Evolutionary conservation across 2,797 vertebrate genomes (phyloP), one percentile per base, ranked within the genome.

Genomic region (Taenioides sp.): DNA sequence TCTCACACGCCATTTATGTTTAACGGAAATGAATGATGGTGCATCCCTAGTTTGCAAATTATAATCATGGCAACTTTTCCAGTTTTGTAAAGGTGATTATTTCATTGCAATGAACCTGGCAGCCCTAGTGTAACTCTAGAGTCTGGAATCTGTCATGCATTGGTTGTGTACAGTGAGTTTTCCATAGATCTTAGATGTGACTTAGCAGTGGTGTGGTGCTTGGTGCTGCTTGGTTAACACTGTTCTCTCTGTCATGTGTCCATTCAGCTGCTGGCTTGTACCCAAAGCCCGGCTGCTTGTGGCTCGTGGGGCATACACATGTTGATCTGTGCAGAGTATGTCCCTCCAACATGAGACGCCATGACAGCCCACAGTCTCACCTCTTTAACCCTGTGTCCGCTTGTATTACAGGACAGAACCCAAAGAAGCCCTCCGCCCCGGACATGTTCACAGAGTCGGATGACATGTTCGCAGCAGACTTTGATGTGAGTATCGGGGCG

Each of bases 371-470:
- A 40, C 17, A 7, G 20, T 47, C 37, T 64, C 20, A 43, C 62
- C 62, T 25, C 9, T 47, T 5, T 43, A 23, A 43, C 37, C 11
- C n/a, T 7, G 12, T 25, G 62, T 31, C 28, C 16, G 20, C 34
- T 62, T 61, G 59, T 62, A 7, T 71, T 73, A 83, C 89, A 99
- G 98, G 96, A 90, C 92, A 95, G 77, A 94, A 96, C 87, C 94
- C 96, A 81, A 99, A 98, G 93, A 99, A 98, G 87, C 92, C 97
- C 16, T 93, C 96, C 22, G 98, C 97, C 79, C 98, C 98, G 0
- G 98, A 99, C 83, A 99, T 99, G 98, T 99, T 99, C 89, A 98
- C 95, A 20, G 98, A 99, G 91, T 99, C 98, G 5, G 98, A 99
- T 78, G 97, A 98, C 84, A 98, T 99, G 98, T 99, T 99, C 71